Conservation (phyloP, 2,797 vertebrate species). For the Thalassophryne amazonica region DNA sequence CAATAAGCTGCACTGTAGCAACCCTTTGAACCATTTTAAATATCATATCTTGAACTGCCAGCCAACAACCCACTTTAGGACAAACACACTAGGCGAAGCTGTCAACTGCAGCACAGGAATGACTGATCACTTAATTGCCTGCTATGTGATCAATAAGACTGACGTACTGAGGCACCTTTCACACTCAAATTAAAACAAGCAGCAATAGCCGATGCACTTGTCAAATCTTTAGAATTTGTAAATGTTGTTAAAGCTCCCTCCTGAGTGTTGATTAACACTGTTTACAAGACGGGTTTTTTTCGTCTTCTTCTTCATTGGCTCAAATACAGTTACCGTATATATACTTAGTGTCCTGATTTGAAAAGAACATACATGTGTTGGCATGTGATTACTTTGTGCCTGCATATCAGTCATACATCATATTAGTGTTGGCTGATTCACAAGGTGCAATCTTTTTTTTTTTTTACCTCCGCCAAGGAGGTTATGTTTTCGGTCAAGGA, state of each 20-base stretch:
- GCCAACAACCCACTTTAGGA: slow-evolving; percentile 6
- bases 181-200: slow-evolving; percentile 18
- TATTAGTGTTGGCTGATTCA: too few species aligned
- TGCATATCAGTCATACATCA: too few species aligned
- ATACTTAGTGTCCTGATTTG: too few species aligned
- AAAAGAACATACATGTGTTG: too few species aligned
- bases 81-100: slow-evolving; percentile 10
- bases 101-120: slow-evolving; percentile 20
- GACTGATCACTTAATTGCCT: slow-evolving; percentile 28
- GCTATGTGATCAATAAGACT: slow-evolving; percentile 40
- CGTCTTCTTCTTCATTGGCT: too few species aligned
- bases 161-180: slow-evolving; percentile 18
- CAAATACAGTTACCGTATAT: slow-evolving; percentile 1
- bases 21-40: slow-evolving; percentile 17
- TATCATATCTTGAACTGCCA: slow-evolving; percentile 12
- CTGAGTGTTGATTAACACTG: neutral
- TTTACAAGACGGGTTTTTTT: too few species aligned
- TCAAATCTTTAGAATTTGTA: slow-evolving; percentile 6
- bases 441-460: too few species aligned
- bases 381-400: too few species aligned
- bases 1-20: slow-evolving; percentile 8
- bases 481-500: too few species aligned
- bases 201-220: slow-evolving; percentile 9
- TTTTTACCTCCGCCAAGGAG: too few species aligned
- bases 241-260: slow-evolving; percentile 7